Conservation (phyloP, 2,797 vertebrate species). For the Menidia menidia region DNA sequence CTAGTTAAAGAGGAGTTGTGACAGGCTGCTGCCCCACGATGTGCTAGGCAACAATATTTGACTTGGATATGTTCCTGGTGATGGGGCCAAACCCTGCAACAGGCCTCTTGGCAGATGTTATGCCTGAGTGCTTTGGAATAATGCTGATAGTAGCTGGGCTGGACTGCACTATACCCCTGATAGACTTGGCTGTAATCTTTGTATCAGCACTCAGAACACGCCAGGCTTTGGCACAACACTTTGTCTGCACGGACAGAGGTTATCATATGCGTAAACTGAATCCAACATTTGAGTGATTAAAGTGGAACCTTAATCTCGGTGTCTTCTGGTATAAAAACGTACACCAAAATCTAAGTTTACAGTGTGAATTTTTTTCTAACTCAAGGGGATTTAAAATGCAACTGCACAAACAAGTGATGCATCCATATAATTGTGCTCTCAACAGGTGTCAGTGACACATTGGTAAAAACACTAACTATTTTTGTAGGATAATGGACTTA, state of each 20-base stretch:
- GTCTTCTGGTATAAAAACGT: background rate
- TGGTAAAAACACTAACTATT: too few relatives aligned
- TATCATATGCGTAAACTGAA: slow-evolving; percentile 1
- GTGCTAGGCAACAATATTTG: slow-evolving; percentile 77
- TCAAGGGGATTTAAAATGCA: too few relatives aligned
- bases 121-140: slow-evolving; percentile 73
- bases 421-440: too few relatives aligned
- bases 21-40: slow-evolving; percentile 63
- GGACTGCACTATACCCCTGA: slow-evolving; percentile 50
- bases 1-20: slow-evolving; percentile 61
- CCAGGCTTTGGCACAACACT: slow-evolving; percentile 13
- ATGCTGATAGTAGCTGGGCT: slow-evolving; percentile 70
- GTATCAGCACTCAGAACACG: slow-evolving; percentile 41
- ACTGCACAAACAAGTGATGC: too few relatives aligned
- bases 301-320: background rate
- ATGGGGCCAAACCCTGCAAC: slow-evolving; percentile 73
- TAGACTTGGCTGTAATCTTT: slow-evolving; percentile 46
- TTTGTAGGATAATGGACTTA: too few relatives aligned
- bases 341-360: too few relatives aligned
- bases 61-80: slow-evolving; percentile 75
- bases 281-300: background rate
- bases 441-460: too few relatives aligned
- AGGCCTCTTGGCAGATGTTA: slow-evolving; percentile 79
- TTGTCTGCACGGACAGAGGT: slow-evolving; percentile 14
- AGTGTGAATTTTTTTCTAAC: too few relatives aligned